Evolutionary conservation across 2,113 vertebrate species (phyloP).

Genomic region (Paralichthys olivaceus): DNA sequence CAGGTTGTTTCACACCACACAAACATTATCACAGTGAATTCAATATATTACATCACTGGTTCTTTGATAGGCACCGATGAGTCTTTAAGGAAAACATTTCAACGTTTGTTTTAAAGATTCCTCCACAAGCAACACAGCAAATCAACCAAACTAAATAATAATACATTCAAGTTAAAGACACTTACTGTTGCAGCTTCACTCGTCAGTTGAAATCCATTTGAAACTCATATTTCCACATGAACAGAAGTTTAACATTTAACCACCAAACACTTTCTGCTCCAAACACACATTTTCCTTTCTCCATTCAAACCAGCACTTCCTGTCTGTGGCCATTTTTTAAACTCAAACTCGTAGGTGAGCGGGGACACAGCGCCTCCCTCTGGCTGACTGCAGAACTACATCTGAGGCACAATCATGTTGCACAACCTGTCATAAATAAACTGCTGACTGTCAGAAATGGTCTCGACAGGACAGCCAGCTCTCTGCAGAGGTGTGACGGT

Average conservation of each 20-base stretch:
- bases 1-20: neutral
- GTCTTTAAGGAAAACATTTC: too few species aligned
- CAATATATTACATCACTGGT: neutral
- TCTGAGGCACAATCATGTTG: neutral
- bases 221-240: neutral
- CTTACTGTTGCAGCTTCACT: slow-evolving; percentile 5
- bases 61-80: too few species aligned
- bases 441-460: neutral
- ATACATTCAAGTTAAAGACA: neutral
- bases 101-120: neutral
- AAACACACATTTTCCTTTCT: neutral
- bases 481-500: slow-evolving; percentile 59
- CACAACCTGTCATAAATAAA: neutral
- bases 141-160: neutral
- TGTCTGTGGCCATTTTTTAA: neutral
- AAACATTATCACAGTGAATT: neutral
- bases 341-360: neutral
- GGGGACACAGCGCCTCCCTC: slow-evolving; percentile 24
- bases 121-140: neutral
- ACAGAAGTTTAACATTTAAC: neutral
- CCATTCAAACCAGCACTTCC: slow-evolving; percentile 17
- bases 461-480: neutral
- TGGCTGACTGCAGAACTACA: neutral
- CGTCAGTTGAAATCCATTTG: neutral
- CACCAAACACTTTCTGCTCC: neutral